Evolutionary conservation across 2,888 invertebrate species (phyloP).

Genomic region (Plutella xylostella): DNA sequence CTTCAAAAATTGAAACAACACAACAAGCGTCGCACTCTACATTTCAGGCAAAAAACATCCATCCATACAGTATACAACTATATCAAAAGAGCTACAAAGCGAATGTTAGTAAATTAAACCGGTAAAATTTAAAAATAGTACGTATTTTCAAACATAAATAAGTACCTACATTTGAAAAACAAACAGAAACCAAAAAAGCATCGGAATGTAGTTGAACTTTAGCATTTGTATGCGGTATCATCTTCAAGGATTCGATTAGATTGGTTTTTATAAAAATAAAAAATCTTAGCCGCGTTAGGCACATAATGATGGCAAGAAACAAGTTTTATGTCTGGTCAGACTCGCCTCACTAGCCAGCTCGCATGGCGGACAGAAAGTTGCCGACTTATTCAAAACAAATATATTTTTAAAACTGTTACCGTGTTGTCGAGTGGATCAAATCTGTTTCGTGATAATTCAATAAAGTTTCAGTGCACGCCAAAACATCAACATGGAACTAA

Average conservation of each 20-base stretch:
- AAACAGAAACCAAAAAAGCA: not conserved
- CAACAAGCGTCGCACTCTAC: no score
- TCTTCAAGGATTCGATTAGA: slow-evolving; percentile 18
- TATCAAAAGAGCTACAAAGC: not conserved
- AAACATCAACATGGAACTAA: slow-evolving; percentile 15
- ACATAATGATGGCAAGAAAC: not conserved
- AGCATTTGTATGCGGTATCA: slow-evolving; percentile 11
- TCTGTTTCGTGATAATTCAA: no score
- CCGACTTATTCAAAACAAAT: no score
- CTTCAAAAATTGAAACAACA: no score
- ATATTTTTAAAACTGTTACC: slow-evolving; percentile 10
- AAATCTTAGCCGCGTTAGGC: no score
- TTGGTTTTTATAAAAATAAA: not conserved
- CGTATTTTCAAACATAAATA: no score
- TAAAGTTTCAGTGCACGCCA: not conserved
- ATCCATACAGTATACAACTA: not conserved
- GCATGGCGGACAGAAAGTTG: slow-evolving; percentile 6
- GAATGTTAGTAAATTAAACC: no score
- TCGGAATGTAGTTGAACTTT: slow-evolving; percentile 15
- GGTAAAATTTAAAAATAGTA: no score
- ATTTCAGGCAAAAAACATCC: no score
- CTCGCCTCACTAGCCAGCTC: not conserved
- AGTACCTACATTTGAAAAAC: not conserved
- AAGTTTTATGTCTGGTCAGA: not conserved
- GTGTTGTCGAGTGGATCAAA: no score